Evolutionary conservation across 64 coral and sea anemone genomes (phyloP), one percentile per base, ranked within the genome.

Genomic region (Montipora cactus): DNA sequence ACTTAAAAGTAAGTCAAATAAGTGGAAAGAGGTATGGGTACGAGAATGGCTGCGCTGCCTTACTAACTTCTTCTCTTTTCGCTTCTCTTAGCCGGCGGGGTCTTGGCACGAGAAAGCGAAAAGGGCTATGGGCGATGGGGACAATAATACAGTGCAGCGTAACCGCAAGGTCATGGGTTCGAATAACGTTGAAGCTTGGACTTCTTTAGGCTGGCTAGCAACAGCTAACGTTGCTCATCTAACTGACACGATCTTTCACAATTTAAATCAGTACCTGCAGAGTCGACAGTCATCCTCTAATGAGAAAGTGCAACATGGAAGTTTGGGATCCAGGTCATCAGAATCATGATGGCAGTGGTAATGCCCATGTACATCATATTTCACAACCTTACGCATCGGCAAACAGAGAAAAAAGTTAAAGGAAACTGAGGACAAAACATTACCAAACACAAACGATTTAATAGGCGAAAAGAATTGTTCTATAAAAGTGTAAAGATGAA

Each of bases 261-360:
- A 4, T 7, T 13, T 18, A 5, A 45, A 6, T 48, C 2, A 8
- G 49, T 1, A 96, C 95, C 95, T 97, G 89, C 95, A 97, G 6
- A 97, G 64, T 7, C 95, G 89, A 44, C 95, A 97, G 88, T 94
- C 11, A 19, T 97, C 92, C 4, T 97, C 95, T 14, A 67, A 81
- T 18, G 74, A 58, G 76, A 78, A 93, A 2, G 95, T 82, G 59
- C 95, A 97, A 81, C 95, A 97, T 2, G 92, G 92, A 0, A 94
- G 55, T 19, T 47, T 81, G 3, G 5, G n/a, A n/a, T 97, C 59
- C 11, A 94, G 9, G 2, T 97, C 95, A 92, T 97, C 95, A 7
- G 95, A 97, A 67, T 97, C 95, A 64, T 94, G 89, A 62, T 97
- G 95, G 48, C 88, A 89, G 79, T 97, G 95, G 61, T 97, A 97